Base-by-base conservation (phyloP, 2,888 invertebrate species). In the Sarcophaga caerulescens region DNA sequence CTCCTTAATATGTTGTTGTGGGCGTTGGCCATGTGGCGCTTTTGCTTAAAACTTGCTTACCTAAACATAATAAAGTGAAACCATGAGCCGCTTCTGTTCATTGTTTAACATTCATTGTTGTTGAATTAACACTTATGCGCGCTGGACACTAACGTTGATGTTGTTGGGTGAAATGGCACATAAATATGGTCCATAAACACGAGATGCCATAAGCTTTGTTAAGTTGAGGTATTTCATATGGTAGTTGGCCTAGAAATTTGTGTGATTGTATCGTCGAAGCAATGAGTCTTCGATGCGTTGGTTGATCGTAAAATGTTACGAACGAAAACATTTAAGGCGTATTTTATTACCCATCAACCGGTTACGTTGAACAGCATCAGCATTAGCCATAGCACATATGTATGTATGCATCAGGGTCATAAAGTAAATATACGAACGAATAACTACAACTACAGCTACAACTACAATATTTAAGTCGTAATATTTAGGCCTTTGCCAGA, bases 291-390 rank as follows among this genome's bases (percentile, higher is more conserved):
- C 35, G 8, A 35, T 35, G 23, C 14, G 2, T 35, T 12, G 25
- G 62, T 25, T 73, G 78, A 68, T 45, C 77, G 78, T 84, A 84
- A 84, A 86, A 86, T 86, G 78, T 81, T 86, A 71, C 78, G 78
- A 84, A 59, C 69, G 81, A 19, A n/a, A 60, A 71, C 66, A 82
- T 77, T 77, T 75, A 84, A 81, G 81, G 86, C 84, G 81, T 81
- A 84, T 76, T 84, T 81, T 84, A 83, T 86, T 68, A 68, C 75
- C 60, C 69, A 77, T 65, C 47, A 70, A n/a, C 70, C 10, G 44
- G 52, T 23, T 14, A n/a, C 70, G 59, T 19, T 59, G 70, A 62
- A 52, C 44, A 63, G 17, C 12, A 12, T 17, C 17, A 52, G 35
- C 35, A 35, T 8, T 8, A 35, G 1, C n/a, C n/a, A n/a, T 1